A percentile compares a stretch with the other conserved stretches of the same genome.
These are phyloP conservation scores for Probaryconus sp. DNA, from an alignment of 1,140 invertebrate species.

Conservation along the genomic window DNA sequence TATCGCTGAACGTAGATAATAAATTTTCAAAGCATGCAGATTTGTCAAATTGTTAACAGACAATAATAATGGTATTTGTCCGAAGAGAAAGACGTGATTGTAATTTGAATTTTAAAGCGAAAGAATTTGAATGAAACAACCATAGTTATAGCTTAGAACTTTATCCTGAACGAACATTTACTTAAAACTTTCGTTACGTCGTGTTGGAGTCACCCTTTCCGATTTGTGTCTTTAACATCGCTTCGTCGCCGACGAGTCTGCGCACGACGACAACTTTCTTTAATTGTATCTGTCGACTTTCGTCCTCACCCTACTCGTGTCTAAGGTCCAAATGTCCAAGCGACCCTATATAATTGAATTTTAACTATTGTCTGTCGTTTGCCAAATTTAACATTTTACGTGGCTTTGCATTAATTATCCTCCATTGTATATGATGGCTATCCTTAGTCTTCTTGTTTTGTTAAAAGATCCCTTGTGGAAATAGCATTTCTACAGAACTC, in stretches of 20 bases:
- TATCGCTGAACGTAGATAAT: no score
- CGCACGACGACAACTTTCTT: conserved; percentile 21
- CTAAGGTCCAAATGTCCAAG: conserved; percentile 20
- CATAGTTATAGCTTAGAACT: no score
- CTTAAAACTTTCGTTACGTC: not conserved
- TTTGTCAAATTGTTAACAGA: no score
- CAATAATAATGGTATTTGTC: no score
- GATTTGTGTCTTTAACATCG: conserved; percentile 11
- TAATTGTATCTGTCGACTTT: conserved; percentile 15
- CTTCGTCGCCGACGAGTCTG: conserved; percentile 3
- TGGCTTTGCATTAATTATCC: conserved; percentile 6
- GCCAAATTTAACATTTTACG: conserved; percentile 19
- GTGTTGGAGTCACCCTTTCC: not conserved
- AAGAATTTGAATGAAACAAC: no score
- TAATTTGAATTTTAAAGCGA: no score
- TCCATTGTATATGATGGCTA: no score
- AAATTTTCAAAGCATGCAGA: no score
- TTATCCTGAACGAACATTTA: not conserved
- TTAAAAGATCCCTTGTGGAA: no score
- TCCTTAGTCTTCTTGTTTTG: no score
- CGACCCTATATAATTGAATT: conserved; percentile 26
- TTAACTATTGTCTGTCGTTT: conserved; percentile 32
- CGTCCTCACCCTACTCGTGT: conserved; percentile 5
- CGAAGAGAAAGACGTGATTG: no score
- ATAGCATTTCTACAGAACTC: no score